Evolutionary conservation across 1,140 invertebrate species (phyloP).

Genomic region (Hypothenemus hampei): DNA sequence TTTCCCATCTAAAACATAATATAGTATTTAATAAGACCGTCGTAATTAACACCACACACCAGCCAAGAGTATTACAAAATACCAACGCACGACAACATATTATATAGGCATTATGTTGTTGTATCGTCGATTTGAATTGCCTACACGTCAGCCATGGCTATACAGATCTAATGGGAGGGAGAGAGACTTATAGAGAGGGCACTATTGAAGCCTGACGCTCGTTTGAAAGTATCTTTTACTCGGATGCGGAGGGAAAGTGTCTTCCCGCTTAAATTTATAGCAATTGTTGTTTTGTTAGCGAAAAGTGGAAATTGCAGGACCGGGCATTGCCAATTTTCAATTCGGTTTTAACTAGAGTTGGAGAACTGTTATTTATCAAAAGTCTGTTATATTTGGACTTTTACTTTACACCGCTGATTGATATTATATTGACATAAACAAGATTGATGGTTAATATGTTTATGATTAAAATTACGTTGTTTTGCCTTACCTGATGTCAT

Average conservation of each 20-base stretch:
- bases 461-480: too few species aligned
- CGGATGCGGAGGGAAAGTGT: slow-evolving; percentile 32
- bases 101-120: slow-evolving; percentile 25
- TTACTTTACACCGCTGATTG: too few species aligned
- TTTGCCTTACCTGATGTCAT: too few species aligned
- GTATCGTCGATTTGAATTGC: too few species aligned
- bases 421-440: too few species aligned
- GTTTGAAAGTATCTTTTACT: slow-evolving; percentile 22
- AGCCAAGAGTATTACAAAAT: slow-evolving; percentile 41
- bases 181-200: slow-evolving; percentile 6
- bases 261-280: slow-evolving; percentile 37
- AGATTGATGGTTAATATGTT: too few species aligned
- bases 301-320: too few species aligned
- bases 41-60: slow-evolving; percentile 41
- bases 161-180: neutral
- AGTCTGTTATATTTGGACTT: too few species aligned
- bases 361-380: too few species aligned
- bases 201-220: neutral
- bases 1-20: slow-evolving; percentile 45
- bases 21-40: slow-evolving; percentile 44
- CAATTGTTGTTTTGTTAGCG: slow-evolving; percentile 35
- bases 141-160: too few species aligned
- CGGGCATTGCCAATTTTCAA: too few species aligned
- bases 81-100: slow-evolving; percentile 41
- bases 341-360: too few species aligned